phyloP scores from a whole-genome alignment of 2,113 vertebrate species.

The Apaloderma vittatum region DNA sequence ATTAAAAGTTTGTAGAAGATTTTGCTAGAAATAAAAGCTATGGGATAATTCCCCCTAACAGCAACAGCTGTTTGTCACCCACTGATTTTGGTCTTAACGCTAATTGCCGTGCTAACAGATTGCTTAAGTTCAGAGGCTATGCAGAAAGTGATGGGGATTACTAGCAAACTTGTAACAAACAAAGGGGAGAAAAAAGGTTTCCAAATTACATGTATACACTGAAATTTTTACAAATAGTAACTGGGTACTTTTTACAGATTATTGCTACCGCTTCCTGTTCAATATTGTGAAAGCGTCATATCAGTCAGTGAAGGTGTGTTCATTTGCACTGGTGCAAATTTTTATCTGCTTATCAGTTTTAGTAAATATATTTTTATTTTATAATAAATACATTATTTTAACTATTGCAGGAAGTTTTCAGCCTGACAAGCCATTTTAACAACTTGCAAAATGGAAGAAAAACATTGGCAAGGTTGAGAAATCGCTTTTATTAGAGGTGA shows the following conservation, averaged over 20 bases:
- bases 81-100: neutral
- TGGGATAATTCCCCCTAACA: neutral
- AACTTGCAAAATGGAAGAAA: neutral
- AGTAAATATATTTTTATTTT: neutral
- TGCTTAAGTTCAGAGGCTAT: neutral
- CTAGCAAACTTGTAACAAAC: neutral
- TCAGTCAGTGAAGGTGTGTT: neutral
- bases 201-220: neutral
- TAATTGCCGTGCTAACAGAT: neutral
- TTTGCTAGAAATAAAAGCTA: neutral
- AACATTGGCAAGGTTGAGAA: neutral
- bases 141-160: neutral
- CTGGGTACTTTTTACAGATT: neutral
- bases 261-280: neutral
- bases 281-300: neutral
- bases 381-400: neutral
- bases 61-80: neutral
- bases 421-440: neutral
- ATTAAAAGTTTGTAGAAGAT: neutral
- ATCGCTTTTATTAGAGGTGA: neutral
- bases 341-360: neutral
- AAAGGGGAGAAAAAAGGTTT: neutral
- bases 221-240: neutral
- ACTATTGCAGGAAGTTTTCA: neutral
- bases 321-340: neutral